These are phyloP conservation scores for Tanaodytes sp. DNA, from an alignment of 2,888 invertebrate genomes.

Conservation along the genomic window DNA sequence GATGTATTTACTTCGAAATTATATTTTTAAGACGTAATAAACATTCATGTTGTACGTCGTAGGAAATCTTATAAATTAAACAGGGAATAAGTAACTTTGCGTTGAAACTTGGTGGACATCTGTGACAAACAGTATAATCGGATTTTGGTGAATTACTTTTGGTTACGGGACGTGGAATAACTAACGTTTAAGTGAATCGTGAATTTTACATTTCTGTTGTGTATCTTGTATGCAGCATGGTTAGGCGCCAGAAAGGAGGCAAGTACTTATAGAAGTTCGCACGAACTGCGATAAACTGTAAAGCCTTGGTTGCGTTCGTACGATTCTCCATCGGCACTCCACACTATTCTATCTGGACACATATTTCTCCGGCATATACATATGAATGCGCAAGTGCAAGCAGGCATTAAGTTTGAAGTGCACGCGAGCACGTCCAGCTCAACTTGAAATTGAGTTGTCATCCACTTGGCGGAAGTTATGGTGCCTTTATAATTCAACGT, in stretches of 20 bases:
- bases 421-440: conserved; percentile 70
- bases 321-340: conserved; percentile 34
- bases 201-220: conserved; percentile 23
- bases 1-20: too few relatives aligned
- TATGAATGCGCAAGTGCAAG: conserved; percentile 41
- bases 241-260: conserved; percentile 28
- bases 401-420: conserved; percentile 64
- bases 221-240: conserved; percentile 19
- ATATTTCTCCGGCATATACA: conserved; percentile 33
- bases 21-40: too few relatives aligned
- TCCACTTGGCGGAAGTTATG: conserved; percentile 69
- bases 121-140: conserved; percentile 16
- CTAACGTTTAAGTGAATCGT: conserved; percentile 25
- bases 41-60: too few relatives aligned
- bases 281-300: conserved; percentile 57
- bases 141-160: conserved; percentile 20
- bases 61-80: too few relatives aligned
- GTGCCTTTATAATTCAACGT: conserved; percentile 66
- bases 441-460: conserved; percentile 73
- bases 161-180: conserved; percentile 25
- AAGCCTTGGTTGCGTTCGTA: conserved; percentile 35
- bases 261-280: conserved; percentile 53
- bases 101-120: conserved; percentile 19
- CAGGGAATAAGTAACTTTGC: conserved; percentile 13
- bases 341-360: conserved; percentile 29